phyloP scores from a whole-genome alignment of 2,113 vertebrate genomes.

The Gymnarchus niloticus region DNA sequence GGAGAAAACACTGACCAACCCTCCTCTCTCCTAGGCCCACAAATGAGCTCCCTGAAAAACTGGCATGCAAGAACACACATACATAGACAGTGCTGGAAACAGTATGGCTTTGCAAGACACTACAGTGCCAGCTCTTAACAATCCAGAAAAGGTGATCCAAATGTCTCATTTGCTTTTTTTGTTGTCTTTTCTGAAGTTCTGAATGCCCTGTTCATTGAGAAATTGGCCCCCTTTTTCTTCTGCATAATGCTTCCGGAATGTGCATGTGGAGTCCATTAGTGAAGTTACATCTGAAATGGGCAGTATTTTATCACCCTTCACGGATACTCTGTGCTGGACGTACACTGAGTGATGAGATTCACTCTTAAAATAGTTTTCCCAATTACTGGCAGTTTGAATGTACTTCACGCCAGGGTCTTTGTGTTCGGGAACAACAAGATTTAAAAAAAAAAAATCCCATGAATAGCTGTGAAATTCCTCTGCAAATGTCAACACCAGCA shows the following conservation, averaged over 20 bases:
- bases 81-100: background rate
- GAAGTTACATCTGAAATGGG: slow-evolving; percentile 19
- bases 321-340: background rate
- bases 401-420: background rate
- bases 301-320: background rate
- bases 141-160: background rate
- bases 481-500: background rate
- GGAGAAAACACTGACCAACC: background rate
- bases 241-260: slow-evolving; percentile 21
- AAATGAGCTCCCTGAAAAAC: background rate
- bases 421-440: background rate
- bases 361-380: background rate
- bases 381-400: background rate
- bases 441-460: slow-evolving; percentile 6
- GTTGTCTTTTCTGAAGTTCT: background rate
- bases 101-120: background rate
- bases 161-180: background rate
- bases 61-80: background rate
- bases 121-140: background rate
- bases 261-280: slow-evolving; percentile 24
- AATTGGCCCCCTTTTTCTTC: background rate
- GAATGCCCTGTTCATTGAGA: background rate
- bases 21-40: background rate
- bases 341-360: too few relatives aligned
- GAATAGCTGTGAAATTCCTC: background rate